Percentiles rank a stretch among this genome's conserved stretches.
These are phyloP conservation scores for Temnothorax curvispinosus DNA, from an alignment of 1,140 invertebrate species.

Conservation along the genomic window DNA sequence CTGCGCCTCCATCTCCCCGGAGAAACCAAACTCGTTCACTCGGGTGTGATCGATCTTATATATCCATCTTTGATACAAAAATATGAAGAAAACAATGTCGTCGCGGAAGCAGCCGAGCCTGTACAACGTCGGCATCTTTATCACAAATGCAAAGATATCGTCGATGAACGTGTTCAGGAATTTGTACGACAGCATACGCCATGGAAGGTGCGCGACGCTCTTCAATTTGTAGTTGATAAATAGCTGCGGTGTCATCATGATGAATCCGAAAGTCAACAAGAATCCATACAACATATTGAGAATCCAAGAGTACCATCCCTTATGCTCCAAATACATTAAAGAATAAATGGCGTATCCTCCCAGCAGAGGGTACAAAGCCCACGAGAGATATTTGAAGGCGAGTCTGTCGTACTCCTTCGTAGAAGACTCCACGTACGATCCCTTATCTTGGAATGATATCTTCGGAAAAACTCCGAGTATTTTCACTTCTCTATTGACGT, in stretches of 20 bases:
- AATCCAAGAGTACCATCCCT: constrained; percentile 98
- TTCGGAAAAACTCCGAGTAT: constrained; percentile 93
- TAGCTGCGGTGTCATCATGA: constrained; percentile 99
- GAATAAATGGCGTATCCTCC: constrained; percentile 98
- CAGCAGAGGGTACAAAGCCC: constrained; percentile 97
- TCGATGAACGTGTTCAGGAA: constrained; percentile 99
- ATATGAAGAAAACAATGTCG: constrained; percentile 99
- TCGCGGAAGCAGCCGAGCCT: constrained; percentile 98
- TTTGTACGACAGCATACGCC: constrained; percentile 99
- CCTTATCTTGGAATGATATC: constrained; percentile 95
- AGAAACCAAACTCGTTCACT: constrained; percentile 98
- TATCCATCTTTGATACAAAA: constrained; percentile 99
- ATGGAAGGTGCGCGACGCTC: constrained; percentile 99
- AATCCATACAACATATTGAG: constrained; percentile 99
- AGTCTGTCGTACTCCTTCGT: constrained; percentile 98
- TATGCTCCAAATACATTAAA: constrained; percentile 98
- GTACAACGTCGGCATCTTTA: constrained; percentile 99
- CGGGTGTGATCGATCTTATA: constrained; percentile 97
- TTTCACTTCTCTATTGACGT: constrained; percentile 91
- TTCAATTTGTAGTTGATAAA: constrained; percentile 99
- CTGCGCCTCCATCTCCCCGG: constrained; percentile 89
- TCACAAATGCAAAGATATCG: constrained; percentile 99
- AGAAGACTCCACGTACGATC: constrained; percentile 97
- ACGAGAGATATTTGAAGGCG: constrained; percentile 98
- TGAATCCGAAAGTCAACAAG: constrained; percentile 99